phyloP scores from a whole-genome alignment of 2,113 vertebrate species.

The Varanus salvator region DNA sequence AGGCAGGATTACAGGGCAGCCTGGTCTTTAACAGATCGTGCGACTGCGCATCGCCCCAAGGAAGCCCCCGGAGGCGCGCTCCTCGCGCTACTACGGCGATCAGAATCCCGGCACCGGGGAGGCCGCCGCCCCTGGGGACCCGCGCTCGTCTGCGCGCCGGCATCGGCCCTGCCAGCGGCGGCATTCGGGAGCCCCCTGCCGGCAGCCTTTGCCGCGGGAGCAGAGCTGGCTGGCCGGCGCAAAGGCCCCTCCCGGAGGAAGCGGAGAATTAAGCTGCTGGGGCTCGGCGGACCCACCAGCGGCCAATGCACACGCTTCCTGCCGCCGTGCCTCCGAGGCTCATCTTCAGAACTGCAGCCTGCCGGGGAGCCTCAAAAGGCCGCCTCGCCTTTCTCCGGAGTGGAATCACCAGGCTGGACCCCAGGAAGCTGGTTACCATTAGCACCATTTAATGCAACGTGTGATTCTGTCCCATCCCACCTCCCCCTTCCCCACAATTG shows the following conservation, averaged over 20 bases:
- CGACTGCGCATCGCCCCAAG: neutral
- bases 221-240: neutral
- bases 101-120: too few species aligned
- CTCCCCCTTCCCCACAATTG: neutral
- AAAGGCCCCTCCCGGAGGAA: neutral
- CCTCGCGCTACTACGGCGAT: neutral
- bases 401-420: neutral
- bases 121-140: too few species aligned
- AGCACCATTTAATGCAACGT: constrained; percentile 15
- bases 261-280: too few species aligned
- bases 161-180: neutral
- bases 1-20: neutral
- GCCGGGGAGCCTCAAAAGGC: neutral
- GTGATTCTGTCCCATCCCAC: neutral
- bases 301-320: too few species aligned
- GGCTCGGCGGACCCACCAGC: too few species aligned
- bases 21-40: too few species aligned
- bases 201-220: neutral
- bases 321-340: too few species aligned
- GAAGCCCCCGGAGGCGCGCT: neutral
- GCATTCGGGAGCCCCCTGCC: neutral
- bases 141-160: too few species aligned
- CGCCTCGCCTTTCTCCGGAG: neutral
- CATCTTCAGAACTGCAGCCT: neutral
- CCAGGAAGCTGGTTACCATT: neutral